A percentile compares a stretch with the other conserved stretches of the same genome.
Evolutionary conservation across 2,888 invertebrate species (phyloP).

Genomic region (Torymus aiolomorphi): DNA sequence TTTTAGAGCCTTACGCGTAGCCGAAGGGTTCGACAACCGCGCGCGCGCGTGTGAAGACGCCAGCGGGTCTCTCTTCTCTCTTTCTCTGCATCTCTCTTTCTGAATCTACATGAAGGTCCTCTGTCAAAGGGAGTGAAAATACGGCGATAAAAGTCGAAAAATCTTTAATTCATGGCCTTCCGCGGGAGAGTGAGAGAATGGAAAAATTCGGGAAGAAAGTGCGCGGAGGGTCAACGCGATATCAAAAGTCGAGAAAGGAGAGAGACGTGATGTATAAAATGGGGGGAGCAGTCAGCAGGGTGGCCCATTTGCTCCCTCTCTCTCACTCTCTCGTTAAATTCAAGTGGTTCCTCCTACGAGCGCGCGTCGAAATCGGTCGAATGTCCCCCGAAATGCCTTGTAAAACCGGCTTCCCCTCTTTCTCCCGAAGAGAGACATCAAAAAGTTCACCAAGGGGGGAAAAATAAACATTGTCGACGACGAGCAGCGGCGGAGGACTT

Average conservation of each 20-base stretch:
- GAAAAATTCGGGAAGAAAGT: neutral
- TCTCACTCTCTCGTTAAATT: slow-evolving; percentile 64
- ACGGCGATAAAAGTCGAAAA: slow-evolving; percentile 14
- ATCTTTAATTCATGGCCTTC: neutral
- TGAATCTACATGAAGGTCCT: too few species aligned
- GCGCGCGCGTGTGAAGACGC: too few species aligned
- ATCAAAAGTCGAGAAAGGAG: too few species aligned
- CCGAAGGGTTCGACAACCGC: too few species aligned
- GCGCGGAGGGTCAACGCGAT: too few species aligned
- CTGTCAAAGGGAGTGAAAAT: neutral
- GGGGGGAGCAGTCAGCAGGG: slow-evolving; percentile 19
- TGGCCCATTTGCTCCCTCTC: slow-evolving; percentile 63
- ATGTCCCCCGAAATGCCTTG: slow-evolving; percentile 70
- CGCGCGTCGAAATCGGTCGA: slow-evolving; percentile 68
- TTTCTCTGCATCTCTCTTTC: too few species aligned
- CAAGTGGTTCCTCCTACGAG: slow-evolving; percentile 67
- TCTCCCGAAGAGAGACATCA: neutral
- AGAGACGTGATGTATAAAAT: too few species aligned
- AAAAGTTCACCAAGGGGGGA: slow-evolving; percentile 16
- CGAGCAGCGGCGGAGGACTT: slow-evolving; percentile 60
- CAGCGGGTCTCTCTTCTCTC: too few species aligned
- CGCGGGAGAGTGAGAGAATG: neutral
- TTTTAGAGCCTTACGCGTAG: neutral
- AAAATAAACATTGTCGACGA: slow-evolving; percentile 47
- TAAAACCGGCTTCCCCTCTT: slow-evolving; percentile 63